Base-by-base conservation (phyloP, 2,113 vertebrate genomes). In the Cygnus buccinator region DNA sequence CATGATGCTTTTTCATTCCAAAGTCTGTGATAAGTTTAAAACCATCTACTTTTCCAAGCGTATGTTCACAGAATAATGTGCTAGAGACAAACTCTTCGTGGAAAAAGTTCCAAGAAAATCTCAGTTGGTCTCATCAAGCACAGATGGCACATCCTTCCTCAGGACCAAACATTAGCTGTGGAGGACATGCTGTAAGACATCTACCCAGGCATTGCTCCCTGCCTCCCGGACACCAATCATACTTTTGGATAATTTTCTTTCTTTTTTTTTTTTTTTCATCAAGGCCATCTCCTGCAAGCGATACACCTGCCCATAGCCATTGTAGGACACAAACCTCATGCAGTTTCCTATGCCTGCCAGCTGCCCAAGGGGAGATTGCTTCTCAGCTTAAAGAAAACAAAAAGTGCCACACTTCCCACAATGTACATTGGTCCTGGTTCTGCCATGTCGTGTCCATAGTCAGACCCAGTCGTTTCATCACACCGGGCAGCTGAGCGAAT, bases 401-500 rank as follows among this genome's bases (percentile, higher is more conserved):
- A 26, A 73, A n/a, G 23, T 39, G 66, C 44, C 0, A 0, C 6
- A 41, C 59, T 90, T 67, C 79, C 67, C 1, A 0, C 25, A 15
- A 75, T 2, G 16, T 41, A 8, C 35, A 3, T 4, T 11, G 85
- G 77, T 92, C 82, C 67, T 78, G 33, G 63, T 31, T 72, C 74
- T 77, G 59, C 79, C 74, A 43, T 1, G 6, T 41, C 3, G 59
- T 80, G 94, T 73, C 82, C 88, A 73, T 65, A 29, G 75, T 52
- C 88, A 92, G 9, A 2, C 44, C 85, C 5, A 41, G 80, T 21
- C 77, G 35, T 54, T 84, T 81, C 61, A 84, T 65, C 57, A 65
- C 91, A 84, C 23, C 3, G 52, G 67, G 70, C 65, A 96, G 91
- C 83, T 84, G 72, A 94, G 76, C 46, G 88, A 88, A 88, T 10